A percentile compares a stretch with the other conserved stretches of the same genome.
These are phyloP conservation scores for Papilio glaucus DNA, from an alignment of 1,140 invertebrate species.

Conservation along the genomic window DNA sequence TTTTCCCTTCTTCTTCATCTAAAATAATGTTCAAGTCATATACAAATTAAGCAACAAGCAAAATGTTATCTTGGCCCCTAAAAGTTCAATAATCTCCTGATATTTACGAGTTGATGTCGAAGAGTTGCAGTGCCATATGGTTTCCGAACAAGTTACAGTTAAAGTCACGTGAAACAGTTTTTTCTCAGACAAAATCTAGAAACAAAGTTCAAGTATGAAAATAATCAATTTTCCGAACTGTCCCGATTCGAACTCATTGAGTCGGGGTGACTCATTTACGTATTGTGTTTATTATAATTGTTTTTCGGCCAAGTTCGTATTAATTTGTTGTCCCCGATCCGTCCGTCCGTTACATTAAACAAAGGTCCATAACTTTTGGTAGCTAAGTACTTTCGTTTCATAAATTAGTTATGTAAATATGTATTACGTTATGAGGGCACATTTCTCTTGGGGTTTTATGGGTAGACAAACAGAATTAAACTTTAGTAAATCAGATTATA, in stretches of 20 bases:
- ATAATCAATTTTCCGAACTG: background rate
- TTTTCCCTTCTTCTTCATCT: too few species aligned
- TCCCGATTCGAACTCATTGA: background rate
- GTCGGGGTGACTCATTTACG: background rate
- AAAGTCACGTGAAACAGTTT: too few species aligned
- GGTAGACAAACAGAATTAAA: background rate
- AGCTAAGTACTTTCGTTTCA: conserved; percentile 18
- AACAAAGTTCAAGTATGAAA: too few species aligned
- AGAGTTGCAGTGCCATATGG: too few species aligned
- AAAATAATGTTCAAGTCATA: too few species aligned
- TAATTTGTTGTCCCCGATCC: conserved; percentile 20
- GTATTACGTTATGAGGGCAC: background rate
- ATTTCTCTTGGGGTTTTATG: background rate
- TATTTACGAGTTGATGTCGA: too few species aligned
- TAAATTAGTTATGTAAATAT: conserved; percentile 26
- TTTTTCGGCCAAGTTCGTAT: background rate
- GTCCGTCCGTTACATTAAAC: background rate
- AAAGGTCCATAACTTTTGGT: conserved; percentile 10
- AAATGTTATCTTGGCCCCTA: too few species aligned
- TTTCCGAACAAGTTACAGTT: too few species aligned
- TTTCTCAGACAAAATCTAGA: too few species aligned
- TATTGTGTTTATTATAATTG: background rate
- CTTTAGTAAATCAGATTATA: background rate
- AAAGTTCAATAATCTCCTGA: too few species aligned
- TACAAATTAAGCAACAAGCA: too few species aligned